Base-by-base conservation (phyloP, 2,113 vertebrate genomes). In the Psettodes erumei region DNA sequence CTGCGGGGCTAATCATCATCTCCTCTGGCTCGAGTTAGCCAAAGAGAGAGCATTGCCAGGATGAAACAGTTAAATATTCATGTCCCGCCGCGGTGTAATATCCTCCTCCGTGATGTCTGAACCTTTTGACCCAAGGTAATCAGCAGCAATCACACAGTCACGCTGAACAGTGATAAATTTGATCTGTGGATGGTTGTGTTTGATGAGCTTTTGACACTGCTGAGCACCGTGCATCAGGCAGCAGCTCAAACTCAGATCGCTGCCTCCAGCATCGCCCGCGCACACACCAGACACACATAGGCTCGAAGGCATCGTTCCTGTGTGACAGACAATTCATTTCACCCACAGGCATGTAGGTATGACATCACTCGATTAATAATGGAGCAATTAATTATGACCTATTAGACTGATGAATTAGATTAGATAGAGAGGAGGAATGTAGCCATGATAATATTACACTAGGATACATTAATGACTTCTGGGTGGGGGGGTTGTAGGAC, bases 31-130 rank as follows among this genome's bases (percentile, higher is more conserved):
- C 71, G 63, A 87, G 81, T 86, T 84, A 88, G 82, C 71, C 77
- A 75, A 84, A 83, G 88, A 85, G 71, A 63, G 53, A 81, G 80
- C 63, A 58, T 83, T 40, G 33, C 27, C 86, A 89, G 87, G 89
- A 88, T 87, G 89, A 90, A 88, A 88, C 79, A 70, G 83, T 92
- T 91, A 92, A 93, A 93, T 93, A 93, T 93, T 91, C 89, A 93
- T 93, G 90, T 80, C 86, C 78, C 75, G 45, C 72, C 15, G 54
- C 48, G 18, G 81, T 66, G 82, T 90, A 92, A 93, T 91, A 87
- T 90, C 90, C 92, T 91, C 84, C 72, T 73, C 81, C 21, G 60
- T 90, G 86, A 90, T 88, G 81, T 89, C 77, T 86, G 81, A 90
- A 89, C 89, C 81, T 82, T 69, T 58, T 72, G 89, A 92, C 91